Evolutionary conservation across 2,113 vertebrate genomes (phyloP), one percentile per base, ranked within the genome.

Genomic region (Tiliqua scincoides): DNA sequence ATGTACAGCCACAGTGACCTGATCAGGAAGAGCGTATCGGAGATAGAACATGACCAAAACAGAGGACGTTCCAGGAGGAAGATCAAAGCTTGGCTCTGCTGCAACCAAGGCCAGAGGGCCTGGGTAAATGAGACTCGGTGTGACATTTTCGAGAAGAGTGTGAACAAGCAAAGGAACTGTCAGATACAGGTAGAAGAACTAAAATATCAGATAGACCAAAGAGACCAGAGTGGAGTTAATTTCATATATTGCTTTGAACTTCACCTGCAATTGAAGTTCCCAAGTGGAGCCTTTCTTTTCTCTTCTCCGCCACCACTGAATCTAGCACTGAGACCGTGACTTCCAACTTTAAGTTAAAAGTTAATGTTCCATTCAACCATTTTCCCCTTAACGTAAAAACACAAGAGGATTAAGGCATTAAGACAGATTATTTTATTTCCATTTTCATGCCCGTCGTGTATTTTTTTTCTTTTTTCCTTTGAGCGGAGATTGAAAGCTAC

Each of bases 391-490:
- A 79, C 1, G 43, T 1, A 63, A 12, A n/a, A 63, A 11, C 3
- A 79, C 1, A 40, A 1, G 63, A 2, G 1, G 1, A 85, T 79
- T 86, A 86, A 91, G 90, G 67, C 1, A 43, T 82, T 15, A 82
- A 18, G 11, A 3, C 10, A 6, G 14, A 5, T 3, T 21, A 0
- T 68, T 43, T 27, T 52, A 87, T 76, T 37, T 14, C 1, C 32
- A 0, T 20, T 3, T 0, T 0, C 0, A 6, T 70, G 61, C 2
- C 8, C 2, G 30, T 30, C 1, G 10, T 1, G 0, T 25, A 32
- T 90, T 73, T 90, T 72, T 68, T 67, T 90, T 72, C 52, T 67
- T 48, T 48, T 48, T 48, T 8, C 43, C 8, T 68, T 40, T 68
- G 85, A 32, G 14, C 20, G 30, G 6, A 83, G 17, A 37, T 8